phyloP scores from a whole-genome alignment of 2,797 vertebrate genomes.

The Protonibea diacanthus region DNA sequence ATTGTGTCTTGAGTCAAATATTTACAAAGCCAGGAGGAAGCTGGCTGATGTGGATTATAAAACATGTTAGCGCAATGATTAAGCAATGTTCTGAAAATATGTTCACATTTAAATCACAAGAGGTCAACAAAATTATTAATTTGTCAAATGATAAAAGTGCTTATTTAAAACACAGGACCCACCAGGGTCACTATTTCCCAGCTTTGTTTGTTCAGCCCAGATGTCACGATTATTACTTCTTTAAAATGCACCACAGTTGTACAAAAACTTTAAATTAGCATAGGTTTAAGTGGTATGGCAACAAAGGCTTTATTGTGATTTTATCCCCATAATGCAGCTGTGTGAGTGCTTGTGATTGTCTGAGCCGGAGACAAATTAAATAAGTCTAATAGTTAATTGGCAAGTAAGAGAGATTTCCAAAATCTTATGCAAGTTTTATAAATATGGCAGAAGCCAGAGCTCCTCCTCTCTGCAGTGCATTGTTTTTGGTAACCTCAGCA shows the following conservation, averaged over 20 bases:
- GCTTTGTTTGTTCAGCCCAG: background rate
- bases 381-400: conserved; percentile 11
- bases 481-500: conserved; percentile 33
- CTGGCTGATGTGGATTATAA: background rate
- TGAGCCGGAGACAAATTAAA: conserved; percentile 40
- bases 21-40: conserved; percentile 37
- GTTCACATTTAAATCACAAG: conserved; percentile 14
- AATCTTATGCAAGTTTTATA: conserved; percentile 20
- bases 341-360: conserved; percentile 69
- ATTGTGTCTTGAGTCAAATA: conserved; percentile 19
- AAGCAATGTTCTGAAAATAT: conserved; percentile 25
- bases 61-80: background rate
- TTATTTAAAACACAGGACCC: background rate
- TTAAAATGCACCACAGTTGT: conserved; percentile 31
- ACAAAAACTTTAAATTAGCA: conserved; percentile 25
- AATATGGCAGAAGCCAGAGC: conserved; percentile 26
- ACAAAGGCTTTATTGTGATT: conserved; percentile 48
- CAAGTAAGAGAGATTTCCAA: conserved; percentile 29
- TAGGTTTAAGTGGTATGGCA: conserved; percentile 21
- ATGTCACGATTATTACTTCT: conserved; percentile 13
- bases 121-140: conserved; percentile 12
- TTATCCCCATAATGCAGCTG: conserved; percentile 41
- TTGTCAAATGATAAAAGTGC: background rate
- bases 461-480: conserved; percentile 33
- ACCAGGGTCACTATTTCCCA: conserved; percentile 8